Conservation (phyloP, 1,140 invertebrate species). For the Steinernema feltiae region DNA sequence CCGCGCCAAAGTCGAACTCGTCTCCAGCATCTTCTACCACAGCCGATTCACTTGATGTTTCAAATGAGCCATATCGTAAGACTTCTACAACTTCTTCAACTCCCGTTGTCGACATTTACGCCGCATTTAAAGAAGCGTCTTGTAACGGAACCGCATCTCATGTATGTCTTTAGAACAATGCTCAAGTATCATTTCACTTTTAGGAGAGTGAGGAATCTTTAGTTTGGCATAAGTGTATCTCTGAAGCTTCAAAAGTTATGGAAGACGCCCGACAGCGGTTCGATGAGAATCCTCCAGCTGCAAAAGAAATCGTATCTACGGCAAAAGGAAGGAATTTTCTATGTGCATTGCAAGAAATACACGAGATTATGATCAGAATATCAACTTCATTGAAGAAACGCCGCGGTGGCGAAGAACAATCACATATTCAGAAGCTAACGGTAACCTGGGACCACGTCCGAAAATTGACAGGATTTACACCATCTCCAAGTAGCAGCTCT, state of each 20-base stretch:
- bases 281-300: slow-evolving; percentile 18
- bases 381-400: slow-evolving; percentile 16
- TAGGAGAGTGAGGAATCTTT: slow-evolving; percentile 18
- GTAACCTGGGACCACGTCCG: slow-evolving; percentile 1
- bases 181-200: slow-evolving; percentile 12
- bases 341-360: slow-evolving; percentile 11
- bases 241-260: background rate
- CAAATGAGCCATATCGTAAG: too few relatives aligned
- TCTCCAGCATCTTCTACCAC: background rate
- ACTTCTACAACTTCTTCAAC: background rate
- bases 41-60: background rate
- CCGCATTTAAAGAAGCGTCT: background rate
- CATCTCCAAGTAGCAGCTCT: background rate
- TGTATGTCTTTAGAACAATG: background rate
- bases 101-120: slow-evolving; percentile 3
- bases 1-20: background rate
- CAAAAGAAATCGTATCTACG: slow-evolving; percentile 15
- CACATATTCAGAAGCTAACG: background rate
- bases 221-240: background rate
- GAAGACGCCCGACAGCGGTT: slow-evolving; percentile 19
- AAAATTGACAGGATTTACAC: slow-evolving; percentile 19
- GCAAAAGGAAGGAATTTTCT: slow-evolving; percentile 11
- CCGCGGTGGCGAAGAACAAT: background rate
- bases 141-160: background rate
- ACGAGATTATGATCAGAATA: slow-evolving; percentile 15